A percentile compares a stretch with the other conserved stretches of the same genome.
phyloP scores from a whole-genome alignment of 1,140 invertebrate genomes.

The Nilaparvata lugens region DNA sequence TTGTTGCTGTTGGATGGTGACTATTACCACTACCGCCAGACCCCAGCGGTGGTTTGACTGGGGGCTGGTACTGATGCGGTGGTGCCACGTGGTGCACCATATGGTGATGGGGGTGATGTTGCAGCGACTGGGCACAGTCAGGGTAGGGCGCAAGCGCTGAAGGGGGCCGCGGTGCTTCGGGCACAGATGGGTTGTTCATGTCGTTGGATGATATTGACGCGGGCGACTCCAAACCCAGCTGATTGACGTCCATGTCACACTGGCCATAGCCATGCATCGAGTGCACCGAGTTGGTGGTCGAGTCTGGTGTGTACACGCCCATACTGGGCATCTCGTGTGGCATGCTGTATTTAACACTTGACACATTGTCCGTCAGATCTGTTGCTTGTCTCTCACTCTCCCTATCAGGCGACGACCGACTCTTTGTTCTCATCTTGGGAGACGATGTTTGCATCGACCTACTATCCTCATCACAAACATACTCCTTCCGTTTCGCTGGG shows the following conservation, averaged over 20 bases:
- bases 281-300: slow-evolving; percentile 74
- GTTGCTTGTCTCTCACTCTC: neutral
- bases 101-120: slow-evolving; percentile 22
- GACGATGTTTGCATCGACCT: slow-evolving; percentile 21
- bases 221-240: slow-evolving; percentile 75
- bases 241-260: slow-evolving; percentile 73
- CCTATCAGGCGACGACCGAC: neutral
- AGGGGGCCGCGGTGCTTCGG: slow-evolving; percentile 20
- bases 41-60: slow-evolving; percentile 28
- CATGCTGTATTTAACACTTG: neutral
- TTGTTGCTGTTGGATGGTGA: slow-evolving; percentile 44
- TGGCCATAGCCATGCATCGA: slow-evolving; percentile 64
- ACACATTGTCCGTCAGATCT: neutral
- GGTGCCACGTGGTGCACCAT: slow-evolving; percentile 23
- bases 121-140: slow-evolving; percentile 30
- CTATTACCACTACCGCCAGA: slow-evolving; percentile 39
- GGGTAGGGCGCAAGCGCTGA: slow-evolving; percentile 18
- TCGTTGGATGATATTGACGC: slow-evolving; percentile 74
- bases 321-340: slow-evolving; percentile 57
- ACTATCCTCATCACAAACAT: neutral
- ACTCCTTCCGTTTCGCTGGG: neutral
- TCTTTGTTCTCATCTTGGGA: slow-evolving; percentile 27
- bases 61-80: slow-evolving; percentile 17
- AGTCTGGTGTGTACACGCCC: slow-evolving; percentile 75
- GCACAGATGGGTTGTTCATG: slow-evolving; percentile 45